Conservation (phyloP, 2,888 invertebrate genomes). For the Trichopria drosophilae region DNA sequence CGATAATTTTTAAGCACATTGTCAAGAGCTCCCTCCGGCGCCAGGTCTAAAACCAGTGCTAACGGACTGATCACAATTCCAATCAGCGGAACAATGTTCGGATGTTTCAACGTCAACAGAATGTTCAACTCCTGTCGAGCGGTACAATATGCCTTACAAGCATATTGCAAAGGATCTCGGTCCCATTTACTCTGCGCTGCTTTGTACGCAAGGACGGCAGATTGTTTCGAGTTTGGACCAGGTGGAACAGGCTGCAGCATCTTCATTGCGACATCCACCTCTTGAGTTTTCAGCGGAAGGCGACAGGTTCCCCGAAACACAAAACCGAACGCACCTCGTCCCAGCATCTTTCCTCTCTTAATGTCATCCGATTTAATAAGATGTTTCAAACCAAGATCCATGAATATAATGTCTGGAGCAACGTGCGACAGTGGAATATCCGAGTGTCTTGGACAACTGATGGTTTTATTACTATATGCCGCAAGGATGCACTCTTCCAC, state of each 20-base stretch:
- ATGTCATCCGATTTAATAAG: conserved; percentile 83
- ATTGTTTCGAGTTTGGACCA: conserved; percentile 69
- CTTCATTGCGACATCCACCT: conserved; percentile 85
- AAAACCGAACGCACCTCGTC: conserved; percentile 98
- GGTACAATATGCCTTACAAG: conserved; percentile 95
- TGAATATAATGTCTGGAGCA: conserved; percentile 93
- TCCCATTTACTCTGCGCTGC: conserved; percentile 86
- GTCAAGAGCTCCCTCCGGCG: conserved; percentile 91
- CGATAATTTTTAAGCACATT: conserved; percentile 81
- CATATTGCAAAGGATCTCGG: conserved; percentile 86
- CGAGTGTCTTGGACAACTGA: conserved; percentile 81
- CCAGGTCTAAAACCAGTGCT: conserved; percentile 84
- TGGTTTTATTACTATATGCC: conserved; percentile 73
- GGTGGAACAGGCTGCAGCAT: conserved; percentile 94
- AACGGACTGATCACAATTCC: conserved; percentile 89
- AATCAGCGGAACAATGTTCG: conserved; percentile 88
- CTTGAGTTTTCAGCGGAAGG: conserved; percentile 62
- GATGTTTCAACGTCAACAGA: conserved; percentile 80
- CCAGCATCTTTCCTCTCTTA: conserved; percentile 74
- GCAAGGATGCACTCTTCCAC: conserved; percentile 94
- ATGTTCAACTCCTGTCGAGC: conserved; percentile 93
- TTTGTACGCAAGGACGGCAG: conserved; percentile 65
- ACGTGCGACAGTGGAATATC: conserved; percentile 74
- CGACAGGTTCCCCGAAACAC: conserved; percentile 73
- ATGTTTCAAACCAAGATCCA: conserved; percentile 82